phyloP scores from a whole-genome alignment of 2,113 vertebrate species.

The Casuarius casuarius region DNA sequence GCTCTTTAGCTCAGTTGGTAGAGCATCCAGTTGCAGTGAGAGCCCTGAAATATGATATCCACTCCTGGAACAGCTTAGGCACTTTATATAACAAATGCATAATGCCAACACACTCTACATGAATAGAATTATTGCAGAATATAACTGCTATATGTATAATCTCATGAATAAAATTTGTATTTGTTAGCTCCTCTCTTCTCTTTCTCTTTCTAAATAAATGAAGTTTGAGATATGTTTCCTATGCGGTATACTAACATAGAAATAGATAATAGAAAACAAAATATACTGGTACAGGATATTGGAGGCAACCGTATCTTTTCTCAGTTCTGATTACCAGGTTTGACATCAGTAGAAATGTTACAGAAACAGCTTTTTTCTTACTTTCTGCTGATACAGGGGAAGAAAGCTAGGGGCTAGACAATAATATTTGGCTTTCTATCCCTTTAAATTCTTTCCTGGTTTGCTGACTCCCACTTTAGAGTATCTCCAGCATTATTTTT shows the following conservation, averaged over 20 bases:
- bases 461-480: neutral
- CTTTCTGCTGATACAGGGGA: neutral
- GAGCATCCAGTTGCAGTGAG: accelerated
- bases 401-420: neutral
- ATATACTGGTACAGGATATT: neutral
- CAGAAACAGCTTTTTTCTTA: neutral
- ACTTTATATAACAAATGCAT: neutral
- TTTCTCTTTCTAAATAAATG: neutral
- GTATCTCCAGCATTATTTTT: neutral
- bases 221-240: neutral
- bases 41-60: neutral
- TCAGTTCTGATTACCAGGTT: neutral
- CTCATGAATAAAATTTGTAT: neutral
- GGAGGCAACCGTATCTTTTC: neutral
- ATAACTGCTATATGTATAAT: neutral
- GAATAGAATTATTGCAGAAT: neutral
- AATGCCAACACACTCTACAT: neutral
- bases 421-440: neutral
- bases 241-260: neutral
- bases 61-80: neutral
- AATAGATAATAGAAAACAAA: neutral
- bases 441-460: neutral
- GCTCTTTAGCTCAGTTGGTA: neutral
- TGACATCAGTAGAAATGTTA: neutral
- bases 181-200: neutral